These are phyloP conservation scores for Eriosoma lanigerum DNA, from an alignment of 1,140 invertebrate genomes.

Conservation along the genomic window DNA sequence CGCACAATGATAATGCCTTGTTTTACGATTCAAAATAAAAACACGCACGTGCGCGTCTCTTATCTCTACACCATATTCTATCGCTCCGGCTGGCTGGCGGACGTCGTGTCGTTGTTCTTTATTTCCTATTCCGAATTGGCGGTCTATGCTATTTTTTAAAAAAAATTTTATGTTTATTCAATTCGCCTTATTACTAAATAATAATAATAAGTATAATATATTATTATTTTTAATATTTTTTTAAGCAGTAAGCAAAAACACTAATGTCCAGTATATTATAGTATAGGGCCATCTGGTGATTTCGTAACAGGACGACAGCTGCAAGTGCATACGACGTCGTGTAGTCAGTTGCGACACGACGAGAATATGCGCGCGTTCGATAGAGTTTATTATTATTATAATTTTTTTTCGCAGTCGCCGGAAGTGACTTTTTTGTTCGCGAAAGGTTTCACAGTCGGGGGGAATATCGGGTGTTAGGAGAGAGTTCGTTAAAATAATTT, in stretches of 20 bases:
- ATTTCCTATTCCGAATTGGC: too few relatives aligned
- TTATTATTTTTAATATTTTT: too few relatives aligned
- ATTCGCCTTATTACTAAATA: too few relatives aligned
- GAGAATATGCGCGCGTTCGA: not conserved
- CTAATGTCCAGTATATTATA: not conserved
- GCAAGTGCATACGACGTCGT: not conserved
- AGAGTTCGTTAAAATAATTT: conserved; percentile 16
- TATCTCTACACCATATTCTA: too few relatives aligned
- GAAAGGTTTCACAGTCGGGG: not conserved
- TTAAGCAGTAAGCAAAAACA: not conserved
- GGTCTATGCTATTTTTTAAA: too few relatives aligned
- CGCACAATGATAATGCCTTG: conserved; percentile 4
- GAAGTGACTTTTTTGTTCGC: not conserved
- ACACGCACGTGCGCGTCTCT: not conserved
- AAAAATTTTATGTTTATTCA: too few relatives aligned
- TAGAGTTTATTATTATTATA: not conserved
- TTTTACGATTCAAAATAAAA: not conserved
- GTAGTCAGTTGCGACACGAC: not conserved
- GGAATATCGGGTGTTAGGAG: not conserved
- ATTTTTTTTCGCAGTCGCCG: not conserved
- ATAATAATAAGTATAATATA: too few relatives aligned
- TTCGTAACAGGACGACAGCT: conserved; percentile 41
- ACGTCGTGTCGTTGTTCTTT: too few relatives aligned
- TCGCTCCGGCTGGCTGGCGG: too few relatives aligned
- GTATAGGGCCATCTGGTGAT: conserved; percentile 34